Evolutionary conservation across 2,888 invertebrate species (phyloP).

Genomic region (Hedya salicella): DNA sequence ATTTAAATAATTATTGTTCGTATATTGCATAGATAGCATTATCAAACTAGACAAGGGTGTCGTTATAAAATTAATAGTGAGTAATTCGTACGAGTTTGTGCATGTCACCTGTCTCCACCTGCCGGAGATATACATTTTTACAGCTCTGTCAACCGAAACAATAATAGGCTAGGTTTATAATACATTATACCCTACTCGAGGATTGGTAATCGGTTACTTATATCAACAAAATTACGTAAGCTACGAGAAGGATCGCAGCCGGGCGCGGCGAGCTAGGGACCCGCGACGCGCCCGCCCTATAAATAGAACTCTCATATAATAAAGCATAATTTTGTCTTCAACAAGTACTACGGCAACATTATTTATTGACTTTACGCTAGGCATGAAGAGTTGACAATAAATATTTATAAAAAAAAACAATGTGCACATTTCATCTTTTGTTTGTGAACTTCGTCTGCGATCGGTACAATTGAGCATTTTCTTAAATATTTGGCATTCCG

Average conservation of each 20-base stretch:
- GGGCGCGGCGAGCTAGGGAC: slow-evolving; percentile 54
- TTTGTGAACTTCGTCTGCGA: slow-evolving; percentile 56
- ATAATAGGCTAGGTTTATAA: slow-evolving; percentile 72
- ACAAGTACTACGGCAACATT: slow-evolving; percentile 79
- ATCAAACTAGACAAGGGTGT: slow-evolving; percentile 60
- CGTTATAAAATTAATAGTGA: slow-evolving; percentile 62
- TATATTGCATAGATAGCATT: slow-evolving; percentile 67
- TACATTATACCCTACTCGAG: slow-evolving; percentile 74
- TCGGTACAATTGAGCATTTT: slow-evolving; percentile 69
- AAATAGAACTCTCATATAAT: slow-evolving; percentile 78
- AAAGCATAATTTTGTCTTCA: slow-evolving; percentile 79
- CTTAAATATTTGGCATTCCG: slow-evolving; percentile 68
- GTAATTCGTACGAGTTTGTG: slow-evolving; percentile 78
- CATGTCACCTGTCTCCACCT: slow-evolving; percentile 72
- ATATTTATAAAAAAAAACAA: slow-evolving; percentile 71
- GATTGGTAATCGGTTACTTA: slow-evolving; percentile 71
- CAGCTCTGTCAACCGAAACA: slow-evolving; percentile 70
- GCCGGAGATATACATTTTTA: slow-evolving; percentile 75
- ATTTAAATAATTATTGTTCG: slow-evolving; percentile 73
- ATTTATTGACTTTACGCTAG: slow-evolving; percentile 75
- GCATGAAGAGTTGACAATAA: slow-evolving; percentile 71
- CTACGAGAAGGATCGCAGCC: slow-evolving; percentile 62
- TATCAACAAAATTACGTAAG: slow-evolving; percentile 70
- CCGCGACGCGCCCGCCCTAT: slow-evolving; percentile 65
- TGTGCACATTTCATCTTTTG: slow-evolving; percentile 70